These are phyloP conservation scores for Brachylomia viminalis DNA, from an alignment of 2,888 invertebrate species.

Conservation along the genomic window DNA sequence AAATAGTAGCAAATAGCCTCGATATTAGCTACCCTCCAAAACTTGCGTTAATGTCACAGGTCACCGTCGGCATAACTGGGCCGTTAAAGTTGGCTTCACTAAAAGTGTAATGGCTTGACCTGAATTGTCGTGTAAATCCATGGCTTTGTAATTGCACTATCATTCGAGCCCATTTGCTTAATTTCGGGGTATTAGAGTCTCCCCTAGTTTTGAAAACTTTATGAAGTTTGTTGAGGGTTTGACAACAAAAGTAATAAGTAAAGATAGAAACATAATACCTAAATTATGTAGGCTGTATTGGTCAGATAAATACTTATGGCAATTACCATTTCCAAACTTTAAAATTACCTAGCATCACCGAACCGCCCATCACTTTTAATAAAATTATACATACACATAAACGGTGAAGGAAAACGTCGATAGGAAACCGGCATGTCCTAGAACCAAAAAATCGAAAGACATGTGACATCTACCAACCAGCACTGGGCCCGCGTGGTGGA, in stretches of 20 bases:
- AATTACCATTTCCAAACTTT: neutral
- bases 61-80: slow-evolving; percentile 70
- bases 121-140: slow-evolving; percentile 75
- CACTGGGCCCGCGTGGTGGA: too few species aligned
- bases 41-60: slow-evolving; percentile 77
- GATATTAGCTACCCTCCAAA: slow-evolving; percentile 75
- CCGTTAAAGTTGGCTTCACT: slow-evolving; percentile 67
- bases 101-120: slow-evolving; percentile 75
- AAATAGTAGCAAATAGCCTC: slow-evolving; percentile 71
- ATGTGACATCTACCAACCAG: too few species aligned
- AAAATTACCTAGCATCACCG: too few species aligned
- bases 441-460: too few species aligned
- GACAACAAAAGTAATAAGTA: neutral
- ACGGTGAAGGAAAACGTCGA: too few species aligned
- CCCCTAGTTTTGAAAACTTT: slow-evolving; percentile 36
- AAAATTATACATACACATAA: neutral
- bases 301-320: neutral
- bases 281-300: neutral
- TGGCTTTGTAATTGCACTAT: slow-evolving; percentile 72
- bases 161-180: slow-evolving; percentile 66
- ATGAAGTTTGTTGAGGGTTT: slow-evolving; percentile 24
- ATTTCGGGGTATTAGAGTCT: slow-evolving; percentile 63
- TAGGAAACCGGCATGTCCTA: too few species aligned
- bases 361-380: neutral
- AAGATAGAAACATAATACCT: neutral